Evolutionary conservation across 2,888 invertebrate species (phyloP).

Genomic region (Cephus spinipes): DNA sequence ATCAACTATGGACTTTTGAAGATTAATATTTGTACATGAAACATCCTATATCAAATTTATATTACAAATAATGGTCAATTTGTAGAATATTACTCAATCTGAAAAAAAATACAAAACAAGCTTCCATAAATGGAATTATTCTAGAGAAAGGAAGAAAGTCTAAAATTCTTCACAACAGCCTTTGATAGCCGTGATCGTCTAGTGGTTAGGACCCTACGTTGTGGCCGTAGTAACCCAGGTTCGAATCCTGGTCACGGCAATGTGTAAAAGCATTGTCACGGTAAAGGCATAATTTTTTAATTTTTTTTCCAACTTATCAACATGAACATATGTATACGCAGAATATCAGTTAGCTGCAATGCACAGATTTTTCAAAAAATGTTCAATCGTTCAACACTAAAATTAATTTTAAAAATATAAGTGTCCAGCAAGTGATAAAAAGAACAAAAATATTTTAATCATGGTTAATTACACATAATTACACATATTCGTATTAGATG

Average conservation of each 20-base stretch:
- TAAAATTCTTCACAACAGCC: background rate
- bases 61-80: background rate
- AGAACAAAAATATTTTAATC: background rate
- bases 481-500: background rate
- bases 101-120: background rate
- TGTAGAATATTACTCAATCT: background rate
- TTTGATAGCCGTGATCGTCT: slow-evolving; percentile 75
- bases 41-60: background rate
- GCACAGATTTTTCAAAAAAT: background rate
- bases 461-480: background rate
- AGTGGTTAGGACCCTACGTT: slow-evolving; percentile 83
- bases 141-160: background rate
- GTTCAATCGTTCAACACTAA: background rate
- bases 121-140: background rate
- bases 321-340: background rate
- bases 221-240: slow-evolving; percentile 84
- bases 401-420: background rate
- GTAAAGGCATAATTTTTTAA: slow-evolving; percentile 11
- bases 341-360: too few species aligned
- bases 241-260: slow-evolving; percentile 81
- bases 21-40: background rate
- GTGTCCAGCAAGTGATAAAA: background rate
- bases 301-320: background rate
- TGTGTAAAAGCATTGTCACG: slow-evolving; percentile 22
- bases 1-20: background rate